Evolutionary conservation across 2,888 invertebrate genomes (phyloP).

Genomic region (Drosophila trichaetosa): DNA sequence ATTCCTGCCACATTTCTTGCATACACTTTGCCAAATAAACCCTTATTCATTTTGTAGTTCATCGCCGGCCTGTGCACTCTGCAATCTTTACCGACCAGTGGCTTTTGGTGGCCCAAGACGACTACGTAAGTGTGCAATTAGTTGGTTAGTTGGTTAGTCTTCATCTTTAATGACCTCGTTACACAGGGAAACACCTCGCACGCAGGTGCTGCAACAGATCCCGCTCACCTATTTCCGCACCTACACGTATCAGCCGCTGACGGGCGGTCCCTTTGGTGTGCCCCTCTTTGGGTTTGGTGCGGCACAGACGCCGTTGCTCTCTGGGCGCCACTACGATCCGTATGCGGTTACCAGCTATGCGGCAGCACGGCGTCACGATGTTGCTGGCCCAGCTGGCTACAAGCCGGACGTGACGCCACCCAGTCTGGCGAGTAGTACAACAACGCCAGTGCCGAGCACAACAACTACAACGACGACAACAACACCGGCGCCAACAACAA

Average conservation of each 20-base stretch:
- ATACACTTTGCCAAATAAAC: not conserved
- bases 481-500: constrained; percentile 56
- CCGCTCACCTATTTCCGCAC: constrained; percentile 84
- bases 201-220: constrained; percentile 79
- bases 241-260: constrained; percentile 83
- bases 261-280: constrained; percentile 71
- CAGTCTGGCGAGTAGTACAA: constrained; percentile 22
- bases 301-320: constrained; percentile 71
- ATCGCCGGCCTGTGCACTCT: constrained; percentile 27
- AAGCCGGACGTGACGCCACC: constrained; percentile 64
- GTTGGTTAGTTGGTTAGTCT: not conserved
- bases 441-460: constrained; percentile 38
- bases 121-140: constrained; percentile 72
- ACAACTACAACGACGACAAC: constrained; percentile 41
- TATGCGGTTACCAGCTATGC: constrained; percentile 68
- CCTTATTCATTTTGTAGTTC: constrained; percentile 40
- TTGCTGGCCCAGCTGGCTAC: constrained; percentile 1
- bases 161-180: not conserved
- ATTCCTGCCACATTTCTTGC: not conserved
- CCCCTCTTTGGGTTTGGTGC: constrained; percentile 77
- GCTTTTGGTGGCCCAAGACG: constrained; percentile 79
- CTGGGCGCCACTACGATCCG: constrained; percentile 68
- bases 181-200: constrained; percentile 66
- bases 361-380: constrained; percentile 59
- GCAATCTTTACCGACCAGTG: constrained; percentile 32